These are phyloP conservation scores for Halisarca cf. caerulea DNA, from an alignment of 37 sponge, comb jelly and placozoan genomes.

Conservation along the genomic window DNA sequence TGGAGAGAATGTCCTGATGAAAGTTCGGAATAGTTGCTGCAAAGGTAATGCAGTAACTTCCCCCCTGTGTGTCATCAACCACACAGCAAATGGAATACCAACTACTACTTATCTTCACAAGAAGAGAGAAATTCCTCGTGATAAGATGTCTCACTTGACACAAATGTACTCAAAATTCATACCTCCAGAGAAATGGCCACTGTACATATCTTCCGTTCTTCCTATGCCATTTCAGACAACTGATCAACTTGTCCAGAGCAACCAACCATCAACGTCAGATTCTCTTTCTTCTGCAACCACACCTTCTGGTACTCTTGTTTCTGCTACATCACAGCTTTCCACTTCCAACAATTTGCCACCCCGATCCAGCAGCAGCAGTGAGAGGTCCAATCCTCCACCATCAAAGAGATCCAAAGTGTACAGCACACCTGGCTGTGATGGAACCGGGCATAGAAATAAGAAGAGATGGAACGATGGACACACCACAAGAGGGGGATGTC, in stretches of 20 bases:
- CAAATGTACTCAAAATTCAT: conserved; percentile 11
- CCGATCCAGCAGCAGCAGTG: conserved; percentile 10
- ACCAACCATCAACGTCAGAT: neutral
- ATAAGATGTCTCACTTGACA: conserved; percentile 5
- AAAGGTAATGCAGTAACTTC: neutral
- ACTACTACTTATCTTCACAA: neutral
- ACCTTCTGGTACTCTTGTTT: too few relatives aligned
- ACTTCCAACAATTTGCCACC: too few relatives aligned
- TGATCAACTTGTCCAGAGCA: neutral
- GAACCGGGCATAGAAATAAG: conserved; percentile 1
- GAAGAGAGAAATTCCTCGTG: neutral
- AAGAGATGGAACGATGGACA: neutral
- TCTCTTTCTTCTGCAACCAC: too few relatives aligned
- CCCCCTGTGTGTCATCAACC: neutral
- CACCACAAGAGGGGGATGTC: neutral
- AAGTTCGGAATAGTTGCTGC: neutral
- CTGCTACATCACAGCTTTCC: too few relatives aligned
- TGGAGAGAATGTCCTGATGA: neutral
- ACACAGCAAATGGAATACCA: neutral
- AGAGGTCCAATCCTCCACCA: neutral
- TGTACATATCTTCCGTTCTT: neutral
- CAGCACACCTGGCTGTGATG: conserved; percentile 2
- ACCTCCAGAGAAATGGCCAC: neutral
- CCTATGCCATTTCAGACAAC: neutral
- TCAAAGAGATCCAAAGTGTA: neutral